Evolutionary conservation across 2,797 vertebrate genomes (phyloP).

Genomic region (Hirundo rustica): DNA sequence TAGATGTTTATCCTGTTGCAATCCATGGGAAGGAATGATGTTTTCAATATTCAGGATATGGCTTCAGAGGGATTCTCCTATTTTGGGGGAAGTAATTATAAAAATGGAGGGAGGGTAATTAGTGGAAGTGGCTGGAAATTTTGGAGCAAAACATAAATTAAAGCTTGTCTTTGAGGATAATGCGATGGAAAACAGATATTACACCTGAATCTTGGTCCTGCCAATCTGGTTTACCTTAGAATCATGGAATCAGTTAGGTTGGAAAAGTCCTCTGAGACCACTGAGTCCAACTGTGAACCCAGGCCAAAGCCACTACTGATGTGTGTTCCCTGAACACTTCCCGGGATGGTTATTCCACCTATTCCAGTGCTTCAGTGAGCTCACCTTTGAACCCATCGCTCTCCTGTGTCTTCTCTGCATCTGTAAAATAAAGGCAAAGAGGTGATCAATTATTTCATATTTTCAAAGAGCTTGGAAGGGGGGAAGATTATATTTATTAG

Average conservation of each 20-base stretch:
- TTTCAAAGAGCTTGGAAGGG: background rate
- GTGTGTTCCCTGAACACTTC: background rate
- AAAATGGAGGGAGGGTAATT: background rate
- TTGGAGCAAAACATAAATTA: background rate
- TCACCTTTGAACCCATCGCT: background rate
- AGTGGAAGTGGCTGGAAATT: background rate
- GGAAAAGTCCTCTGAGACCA: background rate
- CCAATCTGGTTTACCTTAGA: background rate
- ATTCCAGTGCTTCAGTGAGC: background rate
- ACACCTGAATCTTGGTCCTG: background rate
- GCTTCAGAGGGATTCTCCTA: background rate
- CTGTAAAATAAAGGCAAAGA: background rate
- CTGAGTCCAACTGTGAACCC: background rate
- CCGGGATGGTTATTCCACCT: background rate
- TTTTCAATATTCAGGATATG: background rate
- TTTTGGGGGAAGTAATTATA: background rate
- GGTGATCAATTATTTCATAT: background rate
- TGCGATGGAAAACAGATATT: background rate
- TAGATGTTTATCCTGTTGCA: background rate
- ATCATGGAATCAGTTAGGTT: background rate
- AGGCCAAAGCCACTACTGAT: background rate
- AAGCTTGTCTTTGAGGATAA: background rate
- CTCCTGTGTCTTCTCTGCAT: background rate
- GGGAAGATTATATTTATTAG: background rate
- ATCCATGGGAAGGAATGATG: background rate